Evolutionary conservation across 2,888 invertebrate species (phyloP).

Genomic region (Pelosia muscerda): DNA sequence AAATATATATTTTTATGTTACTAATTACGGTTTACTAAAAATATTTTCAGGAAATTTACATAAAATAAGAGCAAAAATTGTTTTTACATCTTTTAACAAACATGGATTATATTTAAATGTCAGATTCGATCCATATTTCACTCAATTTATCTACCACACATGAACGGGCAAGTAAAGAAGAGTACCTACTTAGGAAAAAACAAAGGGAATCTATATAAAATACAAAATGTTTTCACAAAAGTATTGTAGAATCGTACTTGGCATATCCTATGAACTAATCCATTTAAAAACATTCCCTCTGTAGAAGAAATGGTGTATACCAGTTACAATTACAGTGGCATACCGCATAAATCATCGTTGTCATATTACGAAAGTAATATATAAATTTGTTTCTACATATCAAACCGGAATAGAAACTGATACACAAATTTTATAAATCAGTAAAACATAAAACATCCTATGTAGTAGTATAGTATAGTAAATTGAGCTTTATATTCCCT

Average conservation of each 20-base stretch:
- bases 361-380: conserved; percentile 33
- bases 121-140: conserved; percentile 1
- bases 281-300: neutral
- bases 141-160: neutral
- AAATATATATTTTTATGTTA: neutral
- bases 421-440: conserved; percentile 53
- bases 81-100: neutral
- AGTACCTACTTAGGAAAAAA: neutral
- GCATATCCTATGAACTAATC: neutral
- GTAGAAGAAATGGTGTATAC: neutral
- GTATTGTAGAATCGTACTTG: neutral
- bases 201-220: neutral
- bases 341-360: conserved; percentile 9
- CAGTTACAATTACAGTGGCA: neutral
- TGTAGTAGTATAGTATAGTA: conserved; percentile 28
- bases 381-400: conserved; percentile 48
- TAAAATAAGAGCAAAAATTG: neutral
- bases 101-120: neutral
- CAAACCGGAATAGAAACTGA: conserved; percentile 44
- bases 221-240: neutral
- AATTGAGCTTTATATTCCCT: conserved; percentile 46
- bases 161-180: neutral
- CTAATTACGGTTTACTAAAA: neutral
- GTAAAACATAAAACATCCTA: conserved; percentile 35
- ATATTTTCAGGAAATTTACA: too few species aligned